Evolutionary conservation across 1,140 invertebrate genomes (phyloP), one percentile per base, ranked within the genome.

Genomic region (Melanaphis sacchari): DNA sequence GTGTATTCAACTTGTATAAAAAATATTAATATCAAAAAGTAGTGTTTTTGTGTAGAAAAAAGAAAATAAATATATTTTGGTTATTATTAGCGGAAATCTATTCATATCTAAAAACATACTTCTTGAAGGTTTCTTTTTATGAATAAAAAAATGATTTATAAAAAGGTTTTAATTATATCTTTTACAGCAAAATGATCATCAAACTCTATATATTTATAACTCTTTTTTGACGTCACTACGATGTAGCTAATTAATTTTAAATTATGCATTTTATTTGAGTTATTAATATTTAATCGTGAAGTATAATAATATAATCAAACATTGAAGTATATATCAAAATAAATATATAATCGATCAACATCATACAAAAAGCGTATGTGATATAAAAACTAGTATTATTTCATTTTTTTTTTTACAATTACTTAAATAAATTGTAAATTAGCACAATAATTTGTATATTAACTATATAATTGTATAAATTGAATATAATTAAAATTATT

Each of bases 21-120:
- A 18, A 66, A 6, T n/a, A 66, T 66, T 18, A n/a, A 76, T 76
- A 76, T 4, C 15, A 76, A 15, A 49, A 49, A 49, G 31, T 66
- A 18, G 31, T 15, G n/a, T n/a, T 66, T 66, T 76, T n/a, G n/a
- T n/a, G 59, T 36, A 76, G 31, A n/a, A 66, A 66, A n/a, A n/a
- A n/a, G 5, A 18, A n/a, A 66, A n/a, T 66, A 66, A 15, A 18
- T 24, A n/a, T 66, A n/a, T n/a, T 66, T 66, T n/a, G 18, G 31
- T 15, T 9, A 11, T 4, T n/a, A n/a, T n/a, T n/a, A 6, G 15
- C 4, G 0, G 15, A 66, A n/a, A n/a, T 15, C 4, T 0, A 66
- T 66, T n/a, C 18, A 26, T 59, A n/a, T 66, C 4, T n/a, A 66
- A 4, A 15, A n/a, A 66, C 59, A n/a, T 15, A 66, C n/a, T 18